Base-by-base conservation (phyloP, 2,113 vertebrate species). In the Galemys pyrenaicus region DNA sequence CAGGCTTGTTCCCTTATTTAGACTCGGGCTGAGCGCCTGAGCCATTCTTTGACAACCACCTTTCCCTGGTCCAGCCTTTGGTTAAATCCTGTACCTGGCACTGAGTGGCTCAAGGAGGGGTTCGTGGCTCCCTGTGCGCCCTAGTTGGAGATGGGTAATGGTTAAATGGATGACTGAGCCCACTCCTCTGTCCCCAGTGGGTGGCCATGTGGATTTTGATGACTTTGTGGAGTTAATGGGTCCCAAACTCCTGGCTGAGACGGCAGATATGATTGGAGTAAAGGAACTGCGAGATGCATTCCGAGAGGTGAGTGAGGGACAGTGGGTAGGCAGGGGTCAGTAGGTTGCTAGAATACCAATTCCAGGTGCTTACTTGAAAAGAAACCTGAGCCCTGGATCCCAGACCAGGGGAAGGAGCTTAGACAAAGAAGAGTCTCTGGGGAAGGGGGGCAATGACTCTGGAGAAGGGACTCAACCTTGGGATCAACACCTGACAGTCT, bases 221-320 rank as follows among this genome's bases (percentile, higher is more conserved):
- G 99, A 99, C 97, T 99, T 99, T 97, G 99, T 99, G 95, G 99
- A 99, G 94, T 97, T 99, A 95, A 99, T 99, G 99, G 99, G 99
- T 81, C 99, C 99, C 73, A 99, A 99, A 97, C 99, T 99, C 94
- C 97, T 99, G 97, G 99, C 99, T 20, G 99, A 99, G 98, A 99
- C 99, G 0, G 99, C 99, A 39, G 99, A 99, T 97, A 99, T 99
- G 99, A 99, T 99, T 9, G 99, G 99, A 56, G 99, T 99, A 37
- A 99, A 99, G 96, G 99, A 99, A 95, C 98, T 99, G 91, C 98
- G 99, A 13, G 99, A 99, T 85, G 99, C 99, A 39, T 99, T 99
- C 97, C 99, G 99, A 98, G 99, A 99, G 99, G 99, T 99, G 92
- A 98, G 98, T 95, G 65, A 32, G 0, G 16, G 67, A 22, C 46